phyloP scores from a whole-genome alignment of 1,140 invertebrate species.

The Caenorhabditis brenneri region DNA sequence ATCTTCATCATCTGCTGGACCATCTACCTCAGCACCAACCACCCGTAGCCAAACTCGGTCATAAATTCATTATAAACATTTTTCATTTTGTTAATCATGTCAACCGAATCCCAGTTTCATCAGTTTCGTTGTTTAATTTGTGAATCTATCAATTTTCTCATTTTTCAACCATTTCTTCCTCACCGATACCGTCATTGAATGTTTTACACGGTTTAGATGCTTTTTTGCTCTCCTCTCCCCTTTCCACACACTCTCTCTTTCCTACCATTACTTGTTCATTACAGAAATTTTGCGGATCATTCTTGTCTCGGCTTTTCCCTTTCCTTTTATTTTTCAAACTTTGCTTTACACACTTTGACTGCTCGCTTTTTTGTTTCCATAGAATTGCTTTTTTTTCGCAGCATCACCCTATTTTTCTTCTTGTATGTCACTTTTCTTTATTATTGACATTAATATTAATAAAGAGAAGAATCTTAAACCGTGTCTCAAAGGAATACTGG shows the following conservation, averaged over 20 bases:
- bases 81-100: neutral
- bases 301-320: neutral
- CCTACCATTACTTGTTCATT: neutral
- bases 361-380: neutral
- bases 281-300: neutral
- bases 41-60: conserved; percentile 22
- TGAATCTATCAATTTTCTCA: neutral
- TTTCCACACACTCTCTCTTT: neutral
- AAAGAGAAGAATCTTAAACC: no score
- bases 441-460: no score
- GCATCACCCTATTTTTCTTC: neutral
- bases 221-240: neutral
- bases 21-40: neutral
- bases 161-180: neutral
- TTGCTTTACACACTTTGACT: neutral
- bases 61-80: neutral
- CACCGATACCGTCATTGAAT: neutral
- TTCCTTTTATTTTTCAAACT: neutral
- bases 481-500: no score
- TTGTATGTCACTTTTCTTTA: neutral
- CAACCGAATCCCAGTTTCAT: neutral
- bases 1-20: neutral
- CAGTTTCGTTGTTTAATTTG: neutral
- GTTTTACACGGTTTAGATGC: conserved; percentile 17
- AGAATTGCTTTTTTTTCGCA: neutral